Evolutionary conservation across 2,888 invertebrate genomes (phyloP).

Genomic region (Magallana nippona): DNA sequence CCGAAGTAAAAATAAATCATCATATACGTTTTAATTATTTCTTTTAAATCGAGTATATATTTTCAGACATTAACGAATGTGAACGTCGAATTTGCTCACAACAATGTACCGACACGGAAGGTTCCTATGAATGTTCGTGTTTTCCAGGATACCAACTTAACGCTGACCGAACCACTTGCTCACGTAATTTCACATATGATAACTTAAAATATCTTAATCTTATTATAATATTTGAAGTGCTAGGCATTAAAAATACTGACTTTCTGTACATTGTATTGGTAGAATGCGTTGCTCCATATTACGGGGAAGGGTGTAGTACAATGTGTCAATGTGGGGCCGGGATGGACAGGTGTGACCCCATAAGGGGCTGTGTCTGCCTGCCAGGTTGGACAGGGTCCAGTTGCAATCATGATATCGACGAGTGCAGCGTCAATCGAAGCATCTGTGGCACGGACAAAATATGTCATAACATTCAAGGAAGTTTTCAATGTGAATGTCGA

Average conservation of each 20-base stretch:
- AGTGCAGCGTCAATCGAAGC: constrained; percentile 41
- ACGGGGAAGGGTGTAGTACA: constrained; percentile 46
- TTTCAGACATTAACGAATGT: constrained; percentile 62
- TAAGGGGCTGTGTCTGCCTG: constrained; percentile 49
- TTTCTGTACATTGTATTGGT: background rate
- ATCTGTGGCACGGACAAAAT: constrained; percentile 37
- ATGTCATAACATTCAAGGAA: constrained; percentile 44
- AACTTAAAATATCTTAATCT: background rate
- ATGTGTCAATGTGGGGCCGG: constrained; percentile 45
- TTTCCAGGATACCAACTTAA: constrained; percentile 53
- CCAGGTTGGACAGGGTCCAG: constrained; percentile 46
- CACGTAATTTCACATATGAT: constrained; percentile 43
- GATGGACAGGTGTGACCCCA: constrained; percentile 37
- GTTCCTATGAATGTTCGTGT: constrained; percentile 56
- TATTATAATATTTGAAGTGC: background rate
- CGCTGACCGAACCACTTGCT: constrained; percentile 54
- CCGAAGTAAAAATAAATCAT: background rate
- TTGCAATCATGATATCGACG: constrained; percentile 48
- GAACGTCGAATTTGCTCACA: constrained; percentile 52
- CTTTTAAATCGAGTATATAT: background rate
- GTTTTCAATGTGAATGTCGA: constrained; percentile 41
- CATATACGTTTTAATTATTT: background rate
- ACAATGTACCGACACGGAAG: constrained; percentile 55
- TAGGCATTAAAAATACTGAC: background rate
- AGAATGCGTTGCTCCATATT: constrained; percentile 46